Base-by-base conservation (phyloP, 2,888 invertebrate genomes). In the Villa cingulata region DNA sequence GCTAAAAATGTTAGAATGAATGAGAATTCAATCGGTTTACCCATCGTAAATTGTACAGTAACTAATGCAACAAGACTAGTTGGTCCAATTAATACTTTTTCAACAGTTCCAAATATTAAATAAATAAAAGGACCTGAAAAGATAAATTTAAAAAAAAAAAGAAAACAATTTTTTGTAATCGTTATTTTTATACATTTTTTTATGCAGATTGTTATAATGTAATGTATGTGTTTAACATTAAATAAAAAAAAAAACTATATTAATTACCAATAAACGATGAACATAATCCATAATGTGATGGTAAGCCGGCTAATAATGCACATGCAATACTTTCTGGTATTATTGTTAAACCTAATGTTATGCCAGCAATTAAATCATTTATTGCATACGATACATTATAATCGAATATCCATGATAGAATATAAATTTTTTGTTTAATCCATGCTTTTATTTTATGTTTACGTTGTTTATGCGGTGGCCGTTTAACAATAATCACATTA, bases 241-340 rank as follows among this genome's bases (percentile, higher is more conserved):
- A 27, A 27, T 9, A 27, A 27, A 27, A 48, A 14, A 17, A 37
- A 43, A n/a, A 29, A 42, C 27, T 37, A 41, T 34, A 45, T 19
- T 36, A 41, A 20, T 36, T 27, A 62, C 89, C 88, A 63, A 91
- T 76, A 63, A 94, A 90, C 0, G 92, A 83, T 2, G 92, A 88
- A 66, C 95, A 95, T 7, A 96, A 74, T 1, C 95, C 95, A 71
- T 88, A 90, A 74, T 89, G 86, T 27, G 90, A 81, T 7, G 85
- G 81, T 45, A 92, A 71, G 45, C 84, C 82, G 7, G 92, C 92
- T 18, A 94, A 73, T 52, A 83, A 74, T 36, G 94, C 91, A 64
- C 92, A 92, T n/a, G 94, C 94, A 59, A 95, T 84, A 58, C 89
- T 88, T 71, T 92, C 92, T 9, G 92, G 94, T 56, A 94, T 88